Base-by-base conservation (phyloP, 2,797 vertebrate genomes). In the Lacerta agilis region DNA sequence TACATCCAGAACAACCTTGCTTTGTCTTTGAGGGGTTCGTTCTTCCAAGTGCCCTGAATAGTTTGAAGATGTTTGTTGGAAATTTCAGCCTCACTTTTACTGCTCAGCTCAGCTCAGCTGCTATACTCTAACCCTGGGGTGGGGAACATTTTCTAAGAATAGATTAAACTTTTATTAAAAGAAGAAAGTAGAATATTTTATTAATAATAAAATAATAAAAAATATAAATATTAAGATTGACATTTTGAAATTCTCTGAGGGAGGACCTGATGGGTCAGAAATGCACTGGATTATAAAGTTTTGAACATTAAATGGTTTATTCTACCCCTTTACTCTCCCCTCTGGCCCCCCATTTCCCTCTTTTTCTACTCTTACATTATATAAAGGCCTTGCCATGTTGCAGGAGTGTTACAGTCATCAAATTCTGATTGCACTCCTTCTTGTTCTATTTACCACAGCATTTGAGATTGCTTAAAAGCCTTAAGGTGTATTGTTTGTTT, bases 31-130 rank as follows among this genome's bases (percentile, higher is more conserved):
- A 58, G 43, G 25, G 33, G 23, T 33, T 66, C 71, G 36, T 36
- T 67, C 41, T 0, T 38, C 41, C 79, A 6, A 15, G 0, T 5
- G 0, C 7, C 1, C 0, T 75, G 0, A 38, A 9, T 0, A 4
- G 64, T 83, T 36, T 66, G 81, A 27, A 27, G 76, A 4, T 0
- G 0, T 43, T 78, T 8, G 0, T 25, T 78, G 10, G 41, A 67
- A 10, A 33, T 45, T 1, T 78, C 2, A 41, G 33, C 66, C 1
- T 79, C 20, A 6, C 41, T 72, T 15, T 86, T 58, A 5, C 15
- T 58, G 15, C 17, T 71, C 1, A 69, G 8, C 13, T 66, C 7
- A 38, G 13, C 17, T 71, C 1, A 69, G 8, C 13, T 66, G 4
- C 13, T 38, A 8, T 86, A 2, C 29, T 79, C 4, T 86, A 45